Conservation (phyloP, 1,140 invertebrate species). For the Tetraneura akinire region DNA sequence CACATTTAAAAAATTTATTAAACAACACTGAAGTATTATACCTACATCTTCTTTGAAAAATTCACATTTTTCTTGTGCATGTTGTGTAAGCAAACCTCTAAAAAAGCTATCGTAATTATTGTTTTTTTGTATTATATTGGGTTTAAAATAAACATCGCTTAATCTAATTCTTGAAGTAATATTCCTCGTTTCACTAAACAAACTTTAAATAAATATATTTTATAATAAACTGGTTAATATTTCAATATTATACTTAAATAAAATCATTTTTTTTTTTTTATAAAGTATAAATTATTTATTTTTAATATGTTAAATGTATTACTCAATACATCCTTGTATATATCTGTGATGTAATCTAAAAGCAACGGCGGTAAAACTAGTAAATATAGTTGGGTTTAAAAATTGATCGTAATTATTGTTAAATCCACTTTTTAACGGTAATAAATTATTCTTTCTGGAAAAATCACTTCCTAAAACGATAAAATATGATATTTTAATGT, state of each 20-base stretch:
- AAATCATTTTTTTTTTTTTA: neutral
- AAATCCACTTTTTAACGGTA: neutral
- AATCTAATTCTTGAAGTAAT: constrained; percentile 27
- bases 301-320: too few relatives aligned
- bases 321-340: constrained; percentile 2
- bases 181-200: constrained; percentile 43
- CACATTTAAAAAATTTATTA: too few relatives aligned
- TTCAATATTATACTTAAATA: neutral
- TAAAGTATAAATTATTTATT: neutral
- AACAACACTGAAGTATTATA: too few relatives aligned
- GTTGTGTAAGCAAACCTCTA: constrained; percentile 70
- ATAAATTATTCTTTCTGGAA: neutral
- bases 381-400: constrained; percentile 34
- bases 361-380: constrained; percentile 59
- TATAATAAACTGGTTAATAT: neutral
- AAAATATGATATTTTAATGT: too few relatives aligned
- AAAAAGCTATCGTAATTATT: constrained; percentile 52
- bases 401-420: constrained; percentile 11
- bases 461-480: neutral
- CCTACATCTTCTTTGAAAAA: too few relatives aligned
- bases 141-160: constrained; percentile 45
- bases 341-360: constrained; percentile 66
- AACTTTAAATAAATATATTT: constrained; percentile 43
- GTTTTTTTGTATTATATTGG: constrained; percentile 47
- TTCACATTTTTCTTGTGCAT: constrained; percentile 66